Percentiles rank a stretch among this genome's conserved stretches.
Conservation (phyloP, 35 echinoderm and acorn worm species). For the Apostichopus californicus region DNA sequence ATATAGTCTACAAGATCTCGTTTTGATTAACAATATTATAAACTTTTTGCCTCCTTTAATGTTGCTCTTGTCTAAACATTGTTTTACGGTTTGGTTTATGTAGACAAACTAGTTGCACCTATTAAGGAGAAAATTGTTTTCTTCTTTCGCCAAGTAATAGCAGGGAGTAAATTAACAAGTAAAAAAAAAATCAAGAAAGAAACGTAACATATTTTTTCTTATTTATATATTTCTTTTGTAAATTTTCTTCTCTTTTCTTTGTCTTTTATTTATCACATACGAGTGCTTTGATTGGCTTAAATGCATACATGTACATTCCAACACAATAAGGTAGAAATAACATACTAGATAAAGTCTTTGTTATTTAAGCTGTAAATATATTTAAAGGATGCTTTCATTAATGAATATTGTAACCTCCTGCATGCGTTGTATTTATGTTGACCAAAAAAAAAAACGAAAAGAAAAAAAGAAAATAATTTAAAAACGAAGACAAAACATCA, state of each 20-base stretch:
- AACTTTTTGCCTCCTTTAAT: too few species aligned
- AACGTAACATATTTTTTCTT: neutral
- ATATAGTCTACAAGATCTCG: too few species aligned
- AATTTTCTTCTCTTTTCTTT: neutral
- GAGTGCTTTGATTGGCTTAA: conserved; percentile 11
- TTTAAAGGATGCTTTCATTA: neutral
- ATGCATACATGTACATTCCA: conserved; percentile 50
- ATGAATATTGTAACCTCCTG: too few species aligned
- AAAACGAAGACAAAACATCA: too few species aligned
- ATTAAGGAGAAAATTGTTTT: neutral
- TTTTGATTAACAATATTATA: too few species aligned
- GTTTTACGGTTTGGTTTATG: neutral
- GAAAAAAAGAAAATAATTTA: too few species aligned
- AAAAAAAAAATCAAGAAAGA: neutral
- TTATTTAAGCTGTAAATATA: conserved; percentile 33
- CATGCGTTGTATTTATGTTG: too few species aligned
- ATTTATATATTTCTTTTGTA: conserved; percentile 6
- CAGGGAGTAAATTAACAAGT: neutral
- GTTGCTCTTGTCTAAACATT: neutral
- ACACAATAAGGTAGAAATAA: conserved; percentile 1
- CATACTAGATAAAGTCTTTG: neutral
- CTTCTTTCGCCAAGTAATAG: neutral
- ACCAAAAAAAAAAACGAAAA: too few species aligned
- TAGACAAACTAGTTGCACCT: neutral
- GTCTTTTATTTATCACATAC: neutral